phyloP scores from a whole-genome alignment of 2,888 invertebrate genomes.

The Dendrolimus pini region DNA sequence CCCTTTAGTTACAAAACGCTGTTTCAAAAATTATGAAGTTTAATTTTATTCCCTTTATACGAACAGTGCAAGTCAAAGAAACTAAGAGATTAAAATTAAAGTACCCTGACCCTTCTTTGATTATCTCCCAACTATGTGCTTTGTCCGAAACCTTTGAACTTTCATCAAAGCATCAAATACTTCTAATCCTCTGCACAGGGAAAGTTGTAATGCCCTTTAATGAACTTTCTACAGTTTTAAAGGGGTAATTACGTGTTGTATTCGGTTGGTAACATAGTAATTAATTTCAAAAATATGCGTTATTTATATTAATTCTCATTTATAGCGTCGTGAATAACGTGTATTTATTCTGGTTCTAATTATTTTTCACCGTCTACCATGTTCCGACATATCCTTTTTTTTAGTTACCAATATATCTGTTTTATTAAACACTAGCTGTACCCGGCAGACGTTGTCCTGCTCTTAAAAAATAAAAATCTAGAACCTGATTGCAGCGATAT shows the following conservation, averaged over 20 bases:
- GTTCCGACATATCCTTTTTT: too few species aligned
- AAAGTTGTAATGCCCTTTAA: constrained; percentile 35
- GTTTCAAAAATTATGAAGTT: neutral
- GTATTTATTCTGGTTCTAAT: too few species aligned
- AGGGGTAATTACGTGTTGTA: constrained; percentile 30
- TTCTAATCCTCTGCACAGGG: constrained; percentile 35
- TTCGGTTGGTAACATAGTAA: constrained; percentile 16
- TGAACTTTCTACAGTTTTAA: constrained; percentile 38
- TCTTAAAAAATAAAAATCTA: too few species aligned
- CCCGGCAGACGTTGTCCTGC: too few species aligned
- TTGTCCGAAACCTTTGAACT: constrained; percentile 43
- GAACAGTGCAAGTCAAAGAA: neutral
- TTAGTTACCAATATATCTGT: too few species aligned
- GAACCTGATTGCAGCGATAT: too few species aligned
- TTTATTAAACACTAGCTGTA: too few species aligned
- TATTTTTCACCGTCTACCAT: too few species aligned
- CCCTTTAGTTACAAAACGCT: too few species aligned
- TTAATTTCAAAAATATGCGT: too few species aligned
- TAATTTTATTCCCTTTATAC: neutral
- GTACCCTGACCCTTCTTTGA: constrained; percentile 23
- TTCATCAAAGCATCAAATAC: constrained; percentile 36
- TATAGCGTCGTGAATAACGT: too few species aligned
- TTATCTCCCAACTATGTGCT: constrained; percentile 48
- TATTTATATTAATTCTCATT: too few species aligned
- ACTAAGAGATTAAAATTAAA: neutral